Conservation (phyloP, 2,888 invertebrate genomes). For the Amblyjoppa fuscipennis region DNA sequence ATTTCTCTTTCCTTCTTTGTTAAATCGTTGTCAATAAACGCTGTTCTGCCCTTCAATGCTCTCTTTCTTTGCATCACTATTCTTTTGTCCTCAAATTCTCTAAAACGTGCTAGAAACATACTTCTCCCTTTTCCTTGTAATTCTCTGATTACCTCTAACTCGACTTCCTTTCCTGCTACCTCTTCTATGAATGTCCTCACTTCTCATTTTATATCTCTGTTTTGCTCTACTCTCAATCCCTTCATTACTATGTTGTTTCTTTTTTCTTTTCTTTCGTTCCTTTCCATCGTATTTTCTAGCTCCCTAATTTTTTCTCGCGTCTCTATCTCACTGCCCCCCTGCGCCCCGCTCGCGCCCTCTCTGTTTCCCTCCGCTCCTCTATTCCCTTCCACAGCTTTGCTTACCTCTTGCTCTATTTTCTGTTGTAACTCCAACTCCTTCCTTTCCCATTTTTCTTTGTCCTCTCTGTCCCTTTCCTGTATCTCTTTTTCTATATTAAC, state of each 20-base stretch:
- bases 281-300: not conserved
- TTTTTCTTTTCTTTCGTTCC: not conserved
- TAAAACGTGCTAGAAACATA: not conserved
- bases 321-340: not conserved
- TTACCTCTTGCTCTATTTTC: slow-evolving; percentile 58
- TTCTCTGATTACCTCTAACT: not conserved
- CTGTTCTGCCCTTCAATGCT: not conserved
- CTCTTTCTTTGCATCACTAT: slow-evolving; percentile 11
- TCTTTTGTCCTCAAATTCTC: not conserved
- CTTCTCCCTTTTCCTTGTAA: not conserved
- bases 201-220: slow-evolving; percentile 3
- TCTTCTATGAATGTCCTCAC: not conserved
- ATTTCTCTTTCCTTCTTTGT: slow-evolving; percentile 47
- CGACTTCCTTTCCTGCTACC: not conserved
- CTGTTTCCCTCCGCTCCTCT: not conserved
- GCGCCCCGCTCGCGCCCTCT: not conserved
- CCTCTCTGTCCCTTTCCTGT: not conserved
- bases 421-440: not conserved
- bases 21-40: slow-evolving; percentile 27
- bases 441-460: not conserved
- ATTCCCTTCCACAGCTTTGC: too few species aligned
- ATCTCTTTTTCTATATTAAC: not conserved
- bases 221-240: slow-evolving; percentile 1
- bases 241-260: not conserved
- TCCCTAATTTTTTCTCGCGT: not conserved